Conservation (phyloP, 2,888 invertebrate genomes). For the Epicampocera succincta region DNA sequence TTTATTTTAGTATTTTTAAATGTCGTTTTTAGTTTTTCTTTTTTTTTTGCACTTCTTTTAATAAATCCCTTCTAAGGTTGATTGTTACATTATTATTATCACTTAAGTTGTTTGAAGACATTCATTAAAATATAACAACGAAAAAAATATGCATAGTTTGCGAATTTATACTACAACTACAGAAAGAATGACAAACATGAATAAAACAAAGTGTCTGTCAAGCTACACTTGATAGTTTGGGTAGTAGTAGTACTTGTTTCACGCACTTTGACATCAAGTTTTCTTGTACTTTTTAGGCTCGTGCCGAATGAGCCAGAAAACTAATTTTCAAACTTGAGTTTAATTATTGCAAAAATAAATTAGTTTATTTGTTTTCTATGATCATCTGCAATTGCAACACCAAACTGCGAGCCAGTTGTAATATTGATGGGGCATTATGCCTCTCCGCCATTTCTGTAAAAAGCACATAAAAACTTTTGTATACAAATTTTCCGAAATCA, state of each 20-base stretch:
- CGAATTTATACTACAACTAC: constrained; percentile 34
- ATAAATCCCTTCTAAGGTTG: constrained; percentile 17
- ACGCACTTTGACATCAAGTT: too few relatives aligned
- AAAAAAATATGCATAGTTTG: constrained; percentile 1
- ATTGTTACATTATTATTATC: constrained; percentile 8
- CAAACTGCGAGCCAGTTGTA: constrained; percentile 92
- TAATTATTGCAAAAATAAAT: too few relatives aligned
- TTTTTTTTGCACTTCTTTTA: background rate
- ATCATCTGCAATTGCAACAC: constrained; percentile 94
- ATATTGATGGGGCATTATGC: constrained; percentile 92
- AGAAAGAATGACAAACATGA: constrained; percentile 22
- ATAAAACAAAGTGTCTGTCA: too few relatives aligned
- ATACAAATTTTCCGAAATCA: too few relatives aligned
- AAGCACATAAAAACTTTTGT: background rate
- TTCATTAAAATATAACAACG: constrained; percentile 19
- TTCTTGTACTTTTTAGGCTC: too few relatives aligned
- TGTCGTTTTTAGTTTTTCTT: too few relatives aligned
- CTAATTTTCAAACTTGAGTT: too few relatives aligned
- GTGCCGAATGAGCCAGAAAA: too few relatives aligned
- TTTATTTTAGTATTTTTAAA: too few relatives aligned
- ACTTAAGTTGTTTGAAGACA: constrained; percentile 31
- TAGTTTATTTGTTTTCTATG: constrained; percentile 93
- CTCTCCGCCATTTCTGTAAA: constrained; percentile 96
- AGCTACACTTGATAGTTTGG: too few relatives aligned
- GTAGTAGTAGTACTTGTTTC: too few relatives aligned